Base-by-base conservation (phyloP, 2,113 vertebrate species). In the Oreocharis arfaki region DNA sequence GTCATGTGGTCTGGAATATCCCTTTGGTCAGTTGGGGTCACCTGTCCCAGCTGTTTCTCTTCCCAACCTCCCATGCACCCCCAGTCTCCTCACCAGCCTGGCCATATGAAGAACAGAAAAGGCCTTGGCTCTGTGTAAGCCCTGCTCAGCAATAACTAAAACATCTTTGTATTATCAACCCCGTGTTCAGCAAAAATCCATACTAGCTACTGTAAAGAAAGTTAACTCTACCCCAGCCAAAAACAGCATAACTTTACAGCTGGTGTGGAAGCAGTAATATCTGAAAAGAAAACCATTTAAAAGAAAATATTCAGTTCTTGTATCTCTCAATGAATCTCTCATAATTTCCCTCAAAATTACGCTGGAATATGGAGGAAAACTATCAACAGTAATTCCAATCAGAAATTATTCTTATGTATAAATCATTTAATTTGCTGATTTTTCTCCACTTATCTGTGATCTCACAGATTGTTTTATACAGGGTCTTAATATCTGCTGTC, bases 111-210 rank as follows among this genome's bases (percentile, higher is more conserved):
- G 22, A 53, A 33, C 28, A 46, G 46, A 12, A 46, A 59, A 67
- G 37, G 23, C 19, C 23, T 52, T 50, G 22, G 37, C 52, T 44
- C 52, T 46, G 5, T 52, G 5, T 16, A n/a, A 67, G 52, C 18
- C 11, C 77, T n/a, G 27, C 39, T 59, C 28, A 46, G 28, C 69
- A 67, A 14, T 39, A 60, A 37, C 19, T 6, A 52, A 50, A 50
- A 39, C 11, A 30, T 12, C 33, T 52, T 44, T 46, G 0, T 44
- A 39, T 59, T 44, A 28, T 37, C 27, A 59, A 12, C 16, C 5
- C 28, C 0, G 0, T 59, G 37, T 39, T 67, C 61, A 46, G 20
- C 30, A 60, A 11, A 82, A 53, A 21, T 82, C 16, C 1, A 0
- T 41, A 46, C 16, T 15, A 41, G n/a, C 27, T 52, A 26, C 24